Evolutionary conservation across 2,113 vertebrate genomes (phyloP).

Genomic region (Vanacampus margaritifer): DNA sequence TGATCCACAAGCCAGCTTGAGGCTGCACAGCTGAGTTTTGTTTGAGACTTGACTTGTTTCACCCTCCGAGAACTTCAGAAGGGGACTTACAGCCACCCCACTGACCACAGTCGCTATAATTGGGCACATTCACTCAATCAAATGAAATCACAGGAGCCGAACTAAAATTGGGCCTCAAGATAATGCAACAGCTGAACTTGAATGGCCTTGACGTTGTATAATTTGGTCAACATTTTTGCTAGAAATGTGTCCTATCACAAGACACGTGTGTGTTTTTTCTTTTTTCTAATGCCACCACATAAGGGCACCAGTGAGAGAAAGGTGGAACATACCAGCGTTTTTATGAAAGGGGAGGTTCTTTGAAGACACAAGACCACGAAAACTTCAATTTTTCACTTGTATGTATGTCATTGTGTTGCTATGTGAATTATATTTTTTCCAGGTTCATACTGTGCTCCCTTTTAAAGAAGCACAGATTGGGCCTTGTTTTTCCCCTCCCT

Average conservation of each 20-base stretch:
- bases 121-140: not conserved
- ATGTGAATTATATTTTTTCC: no score
- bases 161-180: not conserved
- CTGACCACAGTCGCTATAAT: conserved; percentile 1
- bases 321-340: no score
- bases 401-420: no score
- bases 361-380: no score
- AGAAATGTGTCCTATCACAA: not conserved
- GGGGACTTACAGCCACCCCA: not conserved
- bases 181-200: not conserved
- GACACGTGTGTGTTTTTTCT: no score
- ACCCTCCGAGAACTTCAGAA: not conserved
- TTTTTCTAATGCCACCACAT: no score
- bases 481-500: no score
- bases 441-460: no score
- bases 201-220: not conserved
- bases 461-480: no score
- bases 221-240: not conserved
- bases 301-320: no score
- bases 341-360: no score
- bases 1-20: conserved; percentile 40
- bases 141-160: not conserved
- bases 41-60: conserved; percentile 21
- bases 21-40: conserved; percentile 22
- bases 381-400: no score